phyloP scores from a whole-genome alignment of 2,113 vertebrate genomes.

The Aegithalos caudatus region DNA sequence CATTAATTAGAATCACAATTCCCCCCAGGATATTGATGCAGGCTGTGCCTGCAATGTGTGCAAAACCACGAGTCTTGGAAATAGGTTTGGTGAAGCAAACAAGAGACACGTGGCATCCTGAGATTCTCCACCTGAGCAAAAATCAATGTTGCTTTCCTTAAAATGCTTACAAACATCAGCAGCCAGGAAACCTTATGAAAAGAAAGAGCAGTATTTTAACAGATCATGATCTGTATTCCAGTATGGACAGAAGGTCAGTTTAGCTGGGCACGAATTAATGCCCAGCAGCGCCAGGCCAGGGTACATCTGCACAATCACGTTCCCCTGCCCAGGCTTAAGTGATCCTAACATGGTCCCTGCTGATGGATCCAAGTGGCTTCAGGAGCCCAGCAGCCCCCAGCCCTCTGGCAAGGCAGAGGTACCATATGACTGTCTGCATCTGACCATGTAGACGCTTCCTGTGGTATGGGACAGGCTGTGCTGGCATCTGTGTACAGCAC shows the following conservation, averaged over 20 bases:
- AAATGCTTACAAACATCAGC: not conserved
- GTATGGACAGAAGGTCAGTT: not conserved
- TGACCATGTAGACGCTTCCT: not conserved
- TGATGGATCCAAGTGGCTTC: not conserved
- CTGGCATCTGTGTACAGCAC: not conserved
- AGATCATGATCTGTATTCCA: not conserved
- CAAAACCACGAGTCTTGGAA: not conserved
- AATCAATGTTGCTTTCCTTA: conserved; percentile 13
- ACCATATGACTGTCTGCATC: conserved; percentile 8
- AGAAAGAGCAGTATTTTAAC: not conserved
- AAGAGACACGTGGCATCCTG: not conserved
- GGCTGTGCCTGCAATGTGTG: conserved; percentile 35
- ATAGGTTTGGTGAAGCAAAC: conserved; percentile 6
- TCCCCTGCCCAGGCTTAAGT: not conserved
- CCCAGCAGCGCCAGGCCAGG: not conserved
- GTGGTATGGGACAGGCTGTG: not conserved
- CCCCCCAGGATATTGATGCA: conserved; percentile 23
- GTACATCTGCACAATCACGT: not conserved
- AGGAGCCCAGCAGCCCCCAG: conserved; percentile 5
- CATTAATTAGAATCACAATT: not conserved
- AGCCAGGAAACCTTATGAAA: not conserved
- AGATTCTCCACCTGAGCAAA: conserved; percentile 40
- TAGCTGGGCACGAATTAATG: not conserved
- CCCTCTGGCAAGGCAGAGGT: not conserved
- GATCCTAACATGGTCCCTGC: not conserved